Base-by-base conservation (phyloP, 2,888 invertebrate genomes). In the Andrena flavipes region DNA sequence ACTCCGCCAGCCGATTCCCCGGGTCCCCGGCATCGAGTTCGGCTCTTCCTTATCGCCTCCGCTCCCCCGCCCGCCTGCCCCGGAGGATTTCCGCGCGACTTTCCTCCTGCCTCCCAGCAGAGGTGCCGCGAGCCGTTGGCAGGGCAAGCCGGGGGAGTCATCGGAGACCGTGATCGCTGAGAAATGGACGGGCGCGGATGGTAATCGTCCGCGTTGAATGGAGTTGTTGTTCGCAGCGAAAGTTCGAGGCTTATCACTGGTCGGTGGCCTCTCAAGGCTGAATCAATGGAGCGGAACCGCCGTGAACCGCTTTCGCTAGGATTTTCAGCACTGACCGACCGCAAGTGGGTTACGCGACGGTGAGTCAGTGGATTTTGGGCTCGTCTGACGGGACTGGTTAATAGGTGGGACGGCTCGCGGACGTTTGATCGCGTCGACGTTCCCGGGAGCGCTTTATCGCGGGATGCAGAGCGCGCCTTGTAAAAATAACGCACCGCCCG, bases 1-100 rank as follows among this genome's bases (percentile, higher is more conserved):
- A 42, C 49, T 10, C 49, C 65, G 10, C 60, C 69, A 59, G 23
- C n/a, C 49, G 48, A 49, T 64, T 59, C 63, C 62, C 49, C 64
- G 29, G 59, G 56, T 42, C 77, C 60, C 49, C 13, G 26, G 26
- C 68, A 62, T 54, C 51, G 72, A 65, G 77, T 76, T 76, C 30
- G 77, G 60, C 64, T 80, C 79, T 80, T 80, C 80, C 80, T 76
- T 77, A 71, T 77, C 77, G 77, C 29, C 60, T 26, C 16, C 33
- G 0, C 29, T 13, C 54, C 10, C 20, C 8, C 6, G 8, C 65
- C n/a, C n/a, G 7, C 13, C 6, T 0, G 3, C 10, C 35, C 5
- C 30, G 8, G 10, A 60, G n/a, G 29, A 4, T 68, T 68, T 30
- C 63, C 64, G 23, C 3, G 3, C 6, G 20, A 26, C 64, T 68